phyloP scores from a whole-genome alignment of 2,888 invertebrate genomes.

The Agonopterix arenella region DNA sequence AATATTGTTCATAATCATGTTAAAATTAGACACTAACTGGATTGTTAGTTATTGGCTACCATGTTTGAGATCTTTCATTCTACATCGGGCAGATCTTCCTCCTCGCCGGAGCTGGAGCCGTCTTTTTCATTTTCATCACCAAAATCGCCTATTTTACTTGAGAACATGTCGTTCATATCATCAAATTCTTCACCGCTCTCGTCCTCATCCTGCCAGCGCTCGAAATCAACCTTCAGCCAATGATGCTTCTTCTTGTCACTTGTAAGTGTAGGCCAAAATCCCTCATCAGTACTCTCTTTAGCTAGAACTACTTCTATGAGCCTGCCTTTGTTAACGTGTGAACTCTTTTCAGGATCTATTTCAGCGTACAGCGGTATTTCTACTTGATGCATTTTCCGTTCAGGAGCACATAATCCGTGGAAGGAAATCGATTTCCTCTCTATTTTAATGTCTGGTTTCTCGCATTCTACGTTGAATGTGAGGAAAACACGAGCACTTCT shows the following conservation, averaged over 20 bases:
- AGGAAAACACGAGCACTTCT: constrained; percentile 86
- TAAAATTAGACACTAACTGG: constrained; percentile 1
- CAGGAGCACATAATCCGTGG: constrained; percentile 90
- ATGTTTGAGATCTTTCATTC: constrained; percentile 50
- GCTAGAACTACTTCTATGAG: constrained; percentile 82
- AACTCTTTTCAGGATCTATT: constrained; percentile 88
- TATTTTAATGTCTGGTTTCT: constrained; percentile 86
- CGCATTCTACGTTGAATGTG: constrained; percentile 92
- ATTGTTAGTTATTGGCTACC: constrained; percentile 15
- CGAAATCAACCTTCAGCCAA: constrained; percentile 98
- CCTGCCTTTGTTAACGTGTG: constrained; percentile 82
- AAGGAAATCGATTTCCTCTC: constrained; percentile 83
- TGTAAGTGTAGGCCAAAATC: constrained; percentile 92
- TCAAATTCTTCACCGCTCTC: constrained; percentile 88
- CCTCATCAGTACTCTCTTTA: constrained; percentile 80
- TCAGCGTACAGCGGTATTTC: constrained; percentile 89
- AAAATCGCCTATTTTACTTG: constrained; percentile 43
- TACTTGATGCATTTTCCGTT: constrained; percentile 89
- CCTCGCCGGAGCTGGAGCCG: constrained; percentile 85
- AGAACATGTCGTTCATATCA: constrained; percentile 54
- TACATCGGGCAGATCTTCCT: constrained; percentile 82
- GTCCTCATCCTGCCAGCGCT: constrained; percentile 98
- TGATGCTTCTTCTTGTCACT: constrained; percentile 93
- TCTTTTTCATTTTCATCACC: constrained; percentile 64
- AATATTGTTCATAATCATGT: constrained; percentile 25